Evolutionary conservation across 1,140 invertebrate genomes (phyloP).

Genomic region (Riptortus pedestris): DNA sequence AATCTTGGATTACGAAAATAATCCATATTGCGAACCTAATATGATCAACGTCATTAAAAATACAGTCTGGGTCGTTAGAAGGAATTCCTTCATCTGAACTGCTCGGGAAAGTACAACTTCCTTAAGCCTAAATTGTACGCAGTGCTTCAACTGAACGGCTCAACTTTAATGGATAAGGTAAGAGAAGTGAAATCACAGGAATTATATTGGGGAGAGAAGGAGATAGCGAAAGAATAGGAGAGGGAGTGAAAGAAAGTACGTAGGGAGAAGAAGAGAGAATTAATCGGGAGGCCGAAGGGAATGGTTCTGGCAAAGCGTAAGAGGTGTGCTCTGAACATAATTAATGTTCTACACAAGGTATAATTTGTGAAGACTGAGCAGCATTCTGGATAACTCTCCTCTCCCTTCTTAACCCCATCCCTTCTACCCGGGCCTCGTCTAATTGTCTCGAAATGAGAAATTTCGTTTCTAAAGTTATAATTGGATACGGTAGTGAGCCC

Average conservation of each 20-base stretch:
- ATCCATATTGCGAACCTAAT: too few species aligned
- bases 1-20: too few species aligned
- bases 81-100: too few species aligned
- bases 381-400: constrained; percentile 11
- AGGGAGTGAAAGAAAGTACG: background rate
- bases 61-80: too few species aligned
- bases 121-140: too few species aligned
- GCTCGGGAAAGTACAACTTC: too few species aligned
- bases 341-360: constrained; percentile 26
- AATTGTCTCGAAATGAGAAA: constrained; percentile 33
- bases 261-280: constrained; percentile 1
- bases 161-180: too few species aligned
- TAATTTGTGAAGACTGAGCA: constrained; percentile 27
- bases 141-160: too few species aligned
- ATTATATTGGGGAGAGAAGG: background rate
- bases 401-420: constrained; percentile 12
- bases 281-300: background rate
- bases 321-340: constrained; percentile 2
- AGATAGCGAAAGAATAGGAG: background rate
- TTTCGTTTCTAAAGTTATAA: constrained; percentile 33
- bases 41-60: too few species aligned
- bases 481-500: constrained; percentile 27
- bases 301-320: background rate
- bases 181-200: background rate
- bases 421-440: constrained; percentile 13